phyloP scores from a whole-genome alignment of 2,797 vertebrate genomes.

The Arnoldichthys spilopterus region DNA sequence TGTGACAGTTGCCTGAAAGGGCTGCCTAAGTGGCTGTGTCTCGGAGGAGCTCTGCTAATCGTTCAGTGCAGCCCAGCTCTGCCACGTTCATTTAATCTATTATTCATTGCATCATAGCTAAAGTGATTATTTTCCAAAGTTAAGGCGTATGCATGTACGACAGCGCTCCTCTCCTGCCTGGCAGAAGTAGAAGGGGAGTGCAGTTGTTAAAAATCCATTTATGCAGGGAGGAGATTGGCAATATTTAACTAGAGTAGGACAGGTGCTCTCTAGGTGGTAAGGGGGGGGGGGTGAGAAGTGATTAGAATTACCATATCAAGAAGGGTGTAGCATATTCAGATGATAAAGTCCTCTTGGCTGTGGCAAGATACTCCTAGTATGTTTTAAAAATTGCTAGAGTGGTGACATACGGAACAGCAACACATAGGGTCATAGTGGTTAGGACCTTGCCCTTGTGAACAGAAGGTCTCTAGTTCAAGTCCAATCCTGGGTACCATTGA shows the following conservation, averaged over 20 bases:
- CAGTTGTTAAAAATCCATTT: constrained; percentile 50
- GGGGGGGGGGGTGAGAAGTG: constrained; percentile 4
- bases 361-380: constrained; percentile 7
- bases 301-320: constrained; percentile 47
- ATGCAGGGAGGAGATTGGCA: constrained; percentile 40
- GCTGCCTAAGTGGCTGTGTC: constrained; percentile 39
- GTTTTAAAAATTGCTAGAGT: not conserved
- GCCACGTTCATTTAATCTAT: constrained; percentile 61
- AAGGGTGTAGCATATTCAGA: constrained; percentile 25
- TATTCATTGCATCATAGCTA: constrained; percentile 59
- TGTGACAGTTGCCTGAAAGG: constrained; percentile 34
- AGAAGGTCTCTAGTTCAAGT: too few species aligned
- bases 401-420: not conserved
- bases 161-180: not conserved
- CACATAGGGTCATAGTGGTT: too few species aligned
- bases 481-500: too few species aligned
- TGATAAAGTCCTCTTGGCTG: constrained; percentile 1
- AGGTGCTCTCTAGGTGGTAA: constrained; percentile 28
- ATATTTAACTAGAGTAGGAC: constrained; percentile 47
- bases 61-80: constrained; percentile 34
- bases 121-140: constrained; percentile 50
- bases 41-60: constrained; percentile 52
- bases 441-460: too few species aligned
- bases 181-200: constrained; percentile 25
- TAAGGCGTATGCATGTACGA: constrained; percentile 29